Base-by-base conservation (phyloP, 2,113 vertebrate species). In the Tychaedon coryphoeus region DNA sequence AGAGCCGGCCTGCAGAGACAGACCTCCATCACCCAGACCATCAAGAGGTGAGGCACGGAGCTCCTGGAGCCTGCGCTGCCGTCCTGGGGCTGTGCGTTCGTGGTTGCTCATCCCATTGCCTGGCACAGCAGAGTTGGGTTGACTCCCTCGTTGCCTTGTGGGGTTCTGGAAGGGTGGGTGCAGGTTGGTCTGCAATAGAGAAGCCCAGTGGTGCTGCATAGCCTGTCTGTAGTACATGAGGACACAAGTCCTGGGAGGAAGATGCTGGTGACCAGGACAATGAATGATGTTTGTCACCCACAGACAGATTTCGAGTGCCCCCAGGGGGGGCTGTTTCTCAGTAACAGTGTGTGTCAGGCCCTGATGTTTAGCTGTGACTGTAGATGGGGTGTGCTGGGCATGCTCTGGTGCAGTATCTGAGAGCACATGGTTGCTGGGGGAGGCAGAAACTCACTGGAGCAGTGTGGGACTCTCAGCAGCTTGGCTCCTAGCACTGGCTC, bases 1-100 rank as follows among this genome's bases (percentile, higher is more conserved):
- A 98, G 99, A 82, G 98, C 98, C 0, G 97, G 91, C 57, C 97
- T 99, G 73, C 99, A 99, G 74, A 98, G 99, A 33, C 99, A 99
- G 97, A 98, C 98, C 23, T 99, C 99, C 43, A 99, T 99, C 98
- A 99, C 99, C 24, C 99, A 99, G 98, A 99, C 99, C 95, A 99
- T 99, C 96, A 99, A 98, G 97, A 99, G 99, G 99, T 99, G 97
- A 97, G 90, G 42, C 12, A 7, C 14, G 1, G 45, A 25, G 40
- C 33, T 54, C 47, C 0, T 1, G 42, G 40, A 19, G 40, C 50
- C 61, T 51, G 48, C 23, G 3, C 10, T 19, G 43, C 70, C 17
- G 0, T 19, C 43, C 48, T 28, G 36, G 5, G 19, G 29, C 10
- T 33, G 33, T 17, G 45, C 10, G 7, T 65, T 34, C 15, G 0